phyloP scores from a whole-genome alignment of 2,113 vertebrate genomes.

The Pyrgilauda ruficollis region DNA sequence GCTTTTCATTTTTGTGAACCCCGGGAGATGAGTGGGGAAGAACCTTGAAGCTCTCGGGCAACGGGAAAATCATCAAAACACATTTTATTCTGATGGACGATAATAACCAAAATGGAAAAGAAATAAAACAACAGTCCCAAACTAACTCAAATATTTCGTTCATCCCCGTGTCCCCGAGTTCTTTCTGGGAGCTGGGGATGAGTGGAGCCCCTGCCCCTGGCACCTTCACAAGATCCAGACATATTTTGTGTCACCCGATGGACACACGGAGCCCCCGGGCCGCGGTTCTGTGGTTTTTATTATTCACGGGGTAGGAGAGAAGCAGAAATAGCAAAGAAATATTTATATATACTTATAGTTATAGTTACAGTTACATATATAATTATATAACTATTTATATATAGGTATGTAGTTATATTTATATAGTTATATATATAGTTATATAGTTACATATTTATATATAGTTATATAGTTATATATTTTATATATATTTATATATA shows the following conservation, averaged over 20 bases:
- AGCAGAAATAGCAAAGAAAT: background rate
- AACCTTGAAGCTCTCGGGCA: background rate
- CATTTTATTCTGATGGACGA: background rate
- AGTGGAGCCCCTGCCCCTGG: fast-evolving
- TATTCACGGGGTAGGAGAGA: background rate
- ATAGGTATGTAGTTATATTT: background rate
- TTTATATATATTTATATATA: background rate
- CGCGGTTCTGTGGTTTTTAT: background rate
- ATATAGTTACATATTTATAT: background rate
- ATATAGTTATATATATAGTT: background rate
- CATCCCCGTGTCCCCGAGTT: fast-evolving
- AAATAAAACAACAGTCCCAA: background rate
- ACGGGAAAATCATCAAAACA: background rate
- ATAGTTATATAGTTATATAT: background rate
- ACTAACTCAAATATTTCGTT: background rate
- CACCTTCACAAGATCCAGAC: background rate
- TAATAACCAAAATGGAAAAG: background rate
- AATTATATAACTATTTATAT: background rate
- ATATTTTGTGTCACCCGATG: background rate
- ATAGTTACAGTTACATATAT: no score
- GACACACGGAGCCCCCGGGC: background rate
- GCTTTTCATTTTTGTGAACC: background rate
- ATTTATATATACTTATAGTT: no score
- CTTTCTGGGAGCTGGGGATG: background rate
- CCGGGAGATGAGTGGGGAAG: background rate